Evolutionary conservation across 2,113 vertebrate genomes (phyloP).

Genomic region (Pachyramphus minor): DNA sequence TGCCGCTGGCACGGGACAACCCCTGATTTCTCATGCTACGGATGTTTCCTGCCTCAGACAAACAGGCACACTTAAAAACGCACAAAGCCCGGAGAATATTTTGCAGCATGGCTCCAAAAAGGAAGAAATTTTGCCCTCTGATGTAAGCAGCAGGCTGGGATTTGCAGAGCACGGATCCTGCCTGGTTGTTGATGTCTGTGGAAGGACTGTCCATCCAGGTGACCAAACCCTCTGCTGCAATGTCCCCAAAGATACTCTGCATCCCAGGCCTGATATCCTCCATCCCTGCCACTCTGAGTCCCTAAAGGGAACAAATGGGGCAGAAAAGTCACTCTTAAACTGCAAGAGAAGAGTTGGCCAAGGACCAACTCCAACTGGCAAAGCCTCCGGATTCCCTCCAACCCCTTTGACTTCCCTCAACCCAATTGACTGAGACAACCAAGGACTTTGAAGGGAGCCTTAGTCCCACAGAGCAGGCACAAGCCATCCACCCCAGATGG

Average conservation of each 20-base stretch:
- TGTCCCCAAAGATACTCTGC: neutral
- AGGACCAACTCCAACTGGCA: neutral
- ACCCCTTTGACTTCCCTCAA: neutral
- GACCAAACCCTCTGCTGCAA: neutral
- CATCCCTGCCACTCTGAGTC: neutral
- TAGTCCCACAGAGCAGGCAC: neutral
- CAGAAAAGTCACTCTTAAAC: neutral
- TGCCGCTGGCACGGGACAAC: neutral
- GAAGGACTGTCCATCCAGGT: fast-evolving
- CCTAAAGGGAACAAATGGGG: neutral
- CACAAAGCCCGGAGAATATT: neutral
- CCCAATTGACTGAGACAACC: neutral
- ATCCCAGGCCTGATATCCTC: neutral
- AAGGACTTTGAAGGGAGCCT: neutral
- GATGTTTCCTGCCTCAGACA: neutral
- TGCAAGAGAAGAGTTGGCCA: neutral
- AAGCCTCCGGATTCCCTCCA: neutral
- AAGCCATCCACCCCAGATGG: neutral
- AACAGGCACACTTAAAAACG: neutral
- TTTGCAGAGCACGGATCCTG: neutral
- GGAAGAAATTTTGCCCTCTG: neutral
- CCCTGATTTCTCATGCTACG: neutral
- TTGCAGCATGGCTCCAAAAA: neutral
- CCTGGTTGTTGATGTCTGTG: neutral
- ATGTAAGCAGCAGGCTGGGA: neutral